Evolutionary conservation across 2,797 vertebrate species (phyloP), one percentile per base, ranked within the genome.

Genomic region (Liasis olivaceus): DNA sequence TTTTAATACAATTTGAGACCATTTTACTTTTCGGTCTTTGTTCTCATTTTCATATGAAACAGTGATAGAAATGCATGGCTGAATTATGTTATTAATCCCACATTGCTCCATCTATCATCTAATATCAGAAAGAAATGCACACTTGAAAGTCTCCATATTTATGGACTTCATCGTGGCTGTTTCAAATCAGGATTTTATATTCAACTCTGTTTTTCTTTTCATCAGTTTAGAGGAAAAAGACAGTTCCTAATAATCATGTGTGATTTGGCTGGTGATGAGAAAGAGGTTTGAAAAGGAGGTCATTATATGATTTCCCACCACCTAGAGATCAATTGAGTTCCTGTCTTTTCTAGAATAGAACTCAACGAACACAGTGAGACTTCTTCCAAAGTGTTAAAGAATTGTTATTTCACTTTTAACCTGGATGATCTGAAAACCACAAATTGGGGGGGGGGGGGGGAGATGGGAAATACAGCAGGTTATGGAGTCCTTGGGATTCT

Each of bases 211-310:
- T 66, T 91, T 93, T 89, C 89, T 95, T 95, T 95, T 91, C 91
- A 95, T 90, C 6, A 9, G 77, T 91, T 93, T 93, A 89, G 96
- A 97, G 96, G 96, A 6, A 15, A 92, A 95, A 97, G 63, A 59
- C 59, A 84, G 95, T 96, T 96, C 94, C 87, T 87, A 36, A 87
- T 24, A 24, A 20, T 94, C 92, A 91, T 60, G 7, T 5, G 72
- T 90, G 94, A 95, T 92, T 96, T 90, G 90, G 92, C 86, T 93
- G 51, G 88, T n/a, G 26, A n/a, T 7, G 51, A 87, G 89, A 56
- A 59, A 2, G 85, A 51, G 89, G 89, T 95, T 62, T 20, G 56
- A 94, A 95, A 95, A 95, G 36, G 86, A 95, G 93, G 92, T 77
- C 72, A 22, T 17, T 7, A 0, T 42, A 36, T 4, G 72, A 77